Evolutionary conservation across 2,113 vertebrate genomes (phyloP), one percentile per base, ranked within the genome.

Genomic region (Carlito syrichta): DNA sequence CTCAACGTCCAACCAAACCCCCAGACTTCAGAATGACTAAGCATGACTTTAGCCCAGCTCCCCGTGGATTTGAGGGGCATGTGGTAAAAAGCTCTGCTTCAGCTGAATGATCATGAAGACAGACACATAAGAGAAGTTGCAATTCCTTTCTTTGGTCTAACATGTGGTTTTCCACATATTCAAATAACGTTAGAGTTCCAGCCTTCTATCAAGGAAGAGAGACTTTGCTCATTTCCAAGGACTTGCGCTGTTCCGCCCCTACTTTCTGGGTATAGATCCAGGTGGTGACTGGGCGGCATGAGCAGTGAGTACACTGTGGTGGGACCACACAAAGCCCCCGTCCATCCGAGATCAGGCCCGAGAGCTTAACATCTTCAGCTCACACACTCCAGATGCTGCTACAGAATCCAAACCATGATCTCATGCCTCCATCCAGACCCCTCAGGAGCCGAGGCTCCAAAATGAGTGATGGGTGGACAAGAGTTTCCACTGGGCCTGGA

Each of bases 401-500:
- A 10, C 43, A 38, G 71, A 81, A 52, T 81, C 43, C 62, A 69
- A 77, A 32, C 58, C 88, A 45, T 83, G 73, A 92, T 38, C 63
- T 78, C 81, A 73, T 40, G 35, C 92, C 95, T 93, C 38, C 25
- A 22, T 43, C 54, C 93, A 91, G 84, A 90, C 23, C 84, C 62
- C 22, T 7, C 2, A 38, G 63, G 79, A 86, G 87, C 74, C 74
- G 78, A 43, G 73, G 58, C 62, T 60, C 76, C 77, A 78, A 84
- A 92, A 66, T 69, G 73, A 88, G 89, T 0, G 0, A 22, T 3
- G 77, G 27, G 32, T 45, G n/a, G 94, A 73, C 85, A 68, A 83
- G 76, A 90, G 85, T 97, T 94, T 96, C 96, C 96, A 85, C 45
- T 74, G 95, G 25, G n/a, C 76, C 58, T 92, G 85, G 76, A 62